Base-by-base conservation (phyloP, 2,888 invertebrate species). In the Heterodera filipjevi region DNA sequence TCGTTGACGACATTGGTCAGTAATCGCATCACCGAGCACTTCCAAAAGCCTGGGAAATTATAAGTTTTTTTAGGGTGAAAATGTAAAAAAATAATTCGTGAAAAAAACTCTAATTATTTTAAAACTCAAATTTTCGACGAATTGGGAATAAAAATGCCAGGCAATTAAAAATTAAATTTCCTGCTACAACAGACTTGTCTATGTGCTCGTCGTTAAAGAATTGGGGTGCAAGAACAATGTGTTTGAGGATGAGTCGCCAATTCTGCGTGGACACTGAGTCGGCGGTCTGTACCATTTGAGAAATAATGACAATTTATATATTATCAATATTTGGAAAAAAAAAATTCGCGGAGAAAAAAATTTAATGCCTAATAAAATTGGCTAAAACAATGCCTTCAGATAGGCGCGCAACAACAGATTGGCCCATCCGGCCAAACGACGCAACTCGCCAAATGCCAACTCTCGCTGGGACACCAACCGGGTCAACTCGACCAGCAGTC, bases 171-270 rank as follows among this genome's bases (percentile, higher is more conserved):
- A 44, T 19, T 49, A 14, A 3, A 35, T 71, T 30, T 71, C 30
- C 32, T 8, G 46, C n/a, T 27, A n/a, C 33, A 30, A 3, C 53
- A n/a, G 27, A 68, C 79, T 32, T 46, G 78, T 77, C 32, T 27
- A 77, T 77, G 39, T 44, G 66, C 8, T 78, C 77, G 12, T 78
- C 75, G 6, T 71, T 33, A 66, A 77, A 79, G 70, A 79, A 79
- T 64, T 79, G 78, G 14, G 79, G 78, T 35, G 79, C 53, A 39
- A 79, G 53, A 6, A 79, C 78, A 12, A 71, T 46, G 39, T 78
- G 59, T 27, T 72, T 79, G 30, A 79, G 39, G 59, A 79, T 44
- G 39, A 73, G 44, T 10, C 75, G 76, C 79, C 79, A 79, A 44
- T 68, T 73, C 53, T 78, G 77, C 46, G 35, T 71, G 14, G 79